Evolutionary conservation across 2,888 invertebrate genomes (phyloP).

Genomic region (Temnothorax ravouxi): DNA sequence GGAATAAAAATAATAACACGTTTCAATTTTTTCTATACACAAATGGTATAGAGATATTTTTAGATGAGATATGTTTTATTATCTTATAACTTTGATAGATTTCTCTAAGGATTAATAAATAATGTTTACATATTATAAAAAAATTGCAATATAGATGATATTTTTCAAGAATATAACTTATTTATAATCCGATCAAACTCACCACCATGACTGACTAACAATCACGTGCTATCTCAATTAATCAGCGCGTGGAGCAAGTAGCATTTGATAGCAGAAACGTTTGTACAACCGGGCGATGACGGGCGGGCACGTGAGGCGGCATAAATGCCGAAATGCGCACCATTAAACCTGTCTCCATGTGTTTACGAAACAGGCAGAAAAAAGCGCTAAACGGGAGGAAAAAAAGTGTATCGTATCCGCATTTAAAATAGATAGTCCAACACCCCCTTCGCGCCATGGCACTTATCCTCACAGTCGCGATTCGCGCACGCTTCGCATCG

Average conservation of each 20-base stretch:
- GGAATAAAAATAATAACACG: background rate
- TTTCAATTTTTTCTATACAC: background rate
- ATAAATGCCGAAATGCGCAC: constrained; percentile 74
- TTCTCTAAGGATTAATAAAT: background rate
- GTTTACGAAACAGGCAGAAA: constrained; percentile 48
- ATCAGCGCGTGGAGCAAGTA: constrained; percentile 43
- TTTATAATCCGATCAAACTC: constrained; percentile 4
- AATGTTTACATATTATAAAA: background rate
- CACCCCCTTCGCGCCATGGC: constrained; percentile 26
- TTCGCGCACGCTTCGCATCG: constrained; percentile 45
- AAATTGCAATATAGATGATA: background rate
- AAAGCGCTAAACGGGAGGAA: constrained; percentile 27
- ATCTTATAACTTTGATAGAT: background rate
- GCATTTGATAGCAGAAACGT: constrained; percentile 62
- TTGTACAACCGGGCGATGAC: constrained; percentile 68
- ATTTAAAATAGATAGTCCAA: constrained; percentile 57
- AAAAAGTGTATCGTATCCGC: constrained; percentile 56
- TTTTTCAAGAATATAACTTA: background rate
- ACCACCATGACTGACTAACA: constrained; percentile 4
- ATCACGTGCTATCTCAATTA: constrained; percentile 44
- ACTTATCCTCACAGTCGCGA: constrained; percentile 68
- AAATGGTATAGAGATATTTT: background rate
- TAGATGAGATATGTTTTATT: background rate
- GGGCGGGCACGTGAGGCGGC: constrained; percentile 71
- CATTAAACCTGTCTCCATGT: constrained; percentile 66